Base-by-base conservation (phyloP, 2,113 vertebrate species). In the Nannospalax galili region DNA sequence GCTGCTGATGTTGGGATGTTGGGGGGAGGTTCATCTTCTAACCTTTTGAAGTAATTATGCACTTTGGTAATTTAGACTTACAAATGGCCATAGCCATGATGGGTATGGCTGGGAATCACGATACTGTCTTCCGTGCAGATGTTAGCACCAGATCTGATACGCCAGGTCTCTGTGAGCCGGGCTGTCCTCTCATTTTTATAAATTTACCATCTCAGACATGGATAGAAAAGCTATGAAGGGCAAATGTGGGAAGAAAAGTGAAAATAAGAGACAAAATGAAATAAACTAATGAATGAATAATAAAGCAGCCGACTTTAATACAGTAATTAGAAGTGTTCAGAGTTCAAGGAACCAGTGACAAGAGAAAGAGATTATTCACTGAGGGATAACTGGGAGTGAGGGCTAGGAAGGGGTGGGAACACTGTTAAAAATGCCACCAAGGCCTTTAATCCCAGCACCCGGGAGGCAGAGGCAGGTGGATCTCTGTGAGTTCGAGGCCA, bases 21-120 rank as follows among this genome's bases (percentile, higher is more conserved):
- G 94, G 0, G 93, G 0, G 95, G 97, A 40, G 17, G 97, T 64
- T 93, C 91, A 82, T 96, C 86, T 72, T 98, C 95, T 10, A 98
- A 32, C 90, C 94, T 95, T 94, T 95, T 96, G 56, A 97, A 88
- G 58, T 81, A 92, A 96, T 95, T 96, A 97, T 97, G 96, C 45
- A 60, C 90, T 94, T 82, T 64, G 97, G 70, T 78, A 48, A 42
- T 95, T 96, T 91, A 87, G 92, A 28, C 72, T 75, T n/a, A 95
- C 11, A 64, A 52, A 40, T 52, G 35, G 30, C 19, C 73, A 52
- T 45, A 22, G 30, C 88, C 48, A 20, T 12, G 22, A 69, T 8
- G 84, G 32, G 17, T 12, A 3, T 10, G 24, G 42, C 12, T 72
- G 35, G 28, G 72, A 20, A 7, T 42, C 1, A 5, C 22, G 32